phyloP scores from a whole-genome alignment of 2,797 vertebrate species.

The Phrynocephalus forsythii region DNA sequence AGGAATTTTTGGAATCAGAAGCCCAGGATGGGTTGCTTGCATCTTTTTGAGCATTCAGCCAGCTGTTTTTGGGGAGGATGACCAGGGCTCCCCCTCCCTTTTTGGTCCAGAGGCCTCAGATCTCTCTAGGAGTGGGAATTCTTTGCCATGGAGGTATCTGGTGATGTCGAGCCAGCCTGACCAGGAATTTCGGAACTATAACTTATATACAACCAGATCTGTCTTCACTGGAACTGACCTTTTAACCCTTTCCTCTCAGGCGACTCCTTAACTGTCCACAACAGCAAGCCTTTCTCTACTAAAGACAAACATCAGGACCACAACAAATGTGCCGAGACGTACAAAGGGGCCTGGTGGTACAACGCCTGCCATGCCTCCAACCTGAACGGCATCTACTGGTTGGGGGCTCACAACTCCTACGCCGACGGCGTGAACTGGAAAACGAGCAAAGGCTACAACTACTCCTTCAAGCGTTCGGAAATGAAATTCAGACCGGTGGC shows the following conservation, averaged over 20 bases:
- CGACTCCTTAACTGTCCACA: conserved; percentile 22
- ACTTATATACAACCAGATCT: conserved; percentile 44
- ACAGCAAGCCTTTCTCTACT: conserved; percentile 42
- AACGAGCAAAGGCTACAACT: background rate
- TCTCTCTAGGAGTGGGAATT: too few species aligned
- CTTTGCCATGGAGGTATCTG: too few species aligned
- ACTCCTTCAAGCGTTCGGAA: conserved; percentile 52
- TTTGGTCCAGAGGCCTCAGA: too few species aligned
- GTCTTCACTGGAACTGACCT: background rate
- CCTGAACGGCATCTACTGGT: conserved; percentile 57
- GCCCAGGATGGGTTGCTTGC: too few species aligned
- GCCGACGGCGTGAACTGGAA: conserved; percentile 55
- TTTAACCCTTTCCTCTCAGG: conserved; percentile 18
- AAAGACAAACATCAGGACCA: conserved; percentile 36
- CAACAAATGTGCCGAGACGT: rapidly evolving
- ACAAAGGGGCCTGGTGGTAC: conserved; percentile 65
- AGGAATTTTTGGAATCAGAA: too few species aligned
- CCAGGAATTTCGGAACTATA: too few species aligned
- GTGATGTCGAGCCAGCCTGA: too few species aligned
- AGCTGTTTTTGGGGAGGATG: too few species aligned
- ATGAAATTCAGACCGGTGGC: conserved; percentile 59
- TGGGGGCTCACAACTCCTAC: background rate
- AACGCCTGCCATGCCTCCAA: rapidly evolving
- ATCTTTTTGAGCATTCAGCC: too few species aligned
- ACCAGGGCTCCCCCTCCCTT: too few species aligned